Base-by-base conservation (phyloP, 2,113 vertebrate genomes). In the Xenopus borealis region DNA sequence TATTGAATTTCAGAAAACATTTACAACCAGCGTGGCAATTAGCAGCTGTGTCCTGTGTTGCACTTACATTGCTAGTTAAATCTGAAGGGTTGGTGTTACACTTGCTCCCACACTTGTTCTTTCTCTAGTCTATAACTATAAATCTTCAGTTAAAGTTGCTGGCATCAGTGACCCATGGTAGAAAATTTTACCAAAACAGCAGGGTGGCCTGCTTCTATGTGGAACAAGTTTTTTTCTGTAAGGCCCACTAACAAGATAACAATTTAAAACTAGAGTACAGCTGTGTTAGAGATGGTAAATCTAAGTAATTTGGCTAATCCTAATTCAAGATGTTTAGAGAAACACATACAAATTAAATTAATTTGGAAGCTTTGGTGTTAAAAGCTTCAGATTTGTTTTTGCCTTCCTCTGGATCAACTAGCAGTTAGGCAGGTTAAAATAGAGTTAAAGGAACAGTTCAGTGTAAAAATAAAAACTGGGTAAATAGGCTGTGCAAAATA, bases 41-140 rank as follows among this genome's bases (percentile, higher is more conserved):
- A 61, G 58, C 58, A 61, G 58, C 58, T 61, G 58, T 55, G 53
- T 61, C 58, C 58, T 61, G 58, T 61, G 58, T 61, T 61, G 18
- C 58, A 61, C 58, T 61, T 61, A 61, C 58, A 13, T 61, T 12
- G 12, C 58, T 61, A 20, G 58, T 7, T 61, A 61, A 61, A 61
- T 20, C 58, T 61, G 20, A 7, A 61, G 58, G 58, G 19, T 23
- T 61, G 20, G 58, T 20, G 58, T 61, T 23, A 27, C 55, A 18
- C 18, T 58, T 61, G 58, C 58, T 61, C 12, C 58, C 19, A 27
- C 58, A 61, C 12, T 10, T 61, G 58, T 61, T 61, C 58, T 27
- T 61, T 27, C 58, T 61, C 19, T 23, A 23, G 58, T 27, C 58
- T 61, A 55, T 61, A 61, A 61, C 58, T 61, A 55, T 61, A 61